These are phyloP conservation scores for Antidorcas marsupialis DNA, from an alignment of 2,113 vertebrate genomes.

Conservation along the genomic window DNA sequence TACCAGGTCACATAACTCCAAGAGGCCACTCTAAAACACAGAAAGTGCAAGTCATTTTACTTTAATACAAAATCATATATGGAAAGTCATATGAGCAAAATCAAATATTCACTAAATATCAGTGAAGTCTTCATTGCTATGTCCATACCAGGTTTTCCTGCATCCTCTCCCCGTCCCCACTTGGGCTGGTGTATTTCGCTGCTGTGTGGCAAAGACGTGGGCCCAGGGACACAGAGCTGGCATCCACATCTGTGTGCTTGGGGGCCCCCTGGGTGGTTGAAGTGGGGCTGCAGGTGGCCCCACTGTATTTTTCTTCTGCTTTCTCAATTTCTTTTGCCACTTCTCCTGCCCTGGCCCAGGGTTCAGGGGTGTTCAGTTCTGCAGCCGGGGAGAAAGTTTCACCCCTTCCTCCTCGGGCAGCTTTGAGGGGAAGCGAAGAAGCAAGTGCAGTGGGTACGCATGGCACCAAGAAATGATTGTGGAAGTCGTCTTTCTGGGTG, in stretches of 20 bases:
- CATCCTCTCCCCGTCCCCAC: too few species aligned
- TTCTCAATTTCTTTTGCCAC: neutral
- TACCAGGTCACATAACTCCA: neutral
- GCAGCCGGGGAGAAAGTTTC: neutral
- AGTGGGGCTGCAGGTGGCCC: neutral
- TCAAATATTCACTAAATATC: neutral
- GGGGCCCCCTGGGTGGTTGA: rapidly evolving
- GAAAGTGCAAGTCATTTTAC: conserved; percentile 11
- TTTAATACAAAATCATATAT: conserved; percentile 46
- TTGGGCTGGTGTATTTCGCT: neutral
- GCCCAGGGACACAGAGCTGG: neutral
- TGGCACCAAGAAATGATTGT: neutral
- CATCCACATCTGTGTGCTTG: rapidly evolving
- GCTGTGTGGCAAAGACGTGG: rapidly evolving
- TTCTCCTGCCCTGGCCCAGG: neutral
- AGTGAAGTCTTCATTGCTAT: neutral
- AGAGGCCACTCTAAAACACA: neutral
- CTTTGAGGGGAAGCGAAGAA: neutral
- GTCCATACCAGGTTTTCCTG: neutral
- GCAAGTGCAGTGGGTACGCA: neutral
- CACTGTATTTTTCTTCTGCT: neutral
- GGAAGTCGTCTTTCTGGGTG: neutral
- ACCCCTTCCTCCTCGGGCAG: neutral
- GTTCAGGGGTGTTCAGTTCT: neutral
- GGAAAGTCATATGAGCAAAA: neutral